Conservation (phyloP, 2,888 invertebrate genomes). For the Apamea monoglypha region DNA sequence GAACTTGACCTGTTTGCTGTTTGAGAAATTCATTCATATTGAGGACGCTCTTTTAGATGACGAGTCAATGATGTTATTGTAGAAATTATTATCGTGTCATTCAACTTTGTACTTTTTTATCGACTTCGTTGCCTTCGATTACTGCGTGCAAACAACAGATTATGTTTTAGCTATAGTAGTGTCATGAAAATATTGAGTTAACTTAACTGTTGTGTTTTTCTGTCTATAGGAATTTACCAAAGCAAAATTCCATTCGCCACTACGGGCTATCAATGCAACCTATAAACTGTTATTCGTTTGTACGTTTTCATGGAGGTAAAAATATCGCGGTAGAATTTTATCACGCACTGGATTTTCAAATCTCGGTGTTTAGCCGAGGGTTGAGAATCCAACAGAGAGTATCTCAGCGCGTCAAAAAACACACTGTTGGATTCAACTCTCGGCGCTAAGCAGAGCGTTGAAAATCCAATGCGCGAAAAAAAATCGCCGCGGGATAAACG, state of each 20-base stretch:
- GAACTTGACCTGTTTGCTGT: slow-evolving; percentile 26
- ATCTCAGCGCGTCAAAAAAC: too few species aligned
- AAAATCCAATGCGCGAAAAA: too few species aligned
- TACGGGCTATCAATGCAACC: background rate
- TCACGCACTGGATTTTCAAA: too few species aligned
- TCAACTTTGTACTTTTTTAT: background rate
- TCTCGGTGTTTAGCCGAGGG: too few species aligned
- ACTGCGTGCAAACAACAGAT: slow-evolving; percentile 9
- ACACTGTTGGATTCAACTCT: too few species aligned
- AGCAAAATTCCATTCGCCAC: background rate
- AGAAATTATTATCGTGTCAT: slow-evolving; percentile 3
- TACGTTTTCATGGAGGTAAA: too few species aligned
- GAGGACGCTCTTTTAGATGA: slow-evolving; percentile 7
- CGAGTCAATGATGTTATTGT: slow-evolving; percentile 28
- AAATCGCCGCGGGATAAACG: too few species aligned
- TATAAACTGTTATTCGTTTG: too few species aligned
- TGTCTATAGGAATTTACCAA: background rate
- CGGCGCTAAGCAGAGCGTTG: too few species aligned
- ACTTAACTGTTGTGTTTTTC: background rate
- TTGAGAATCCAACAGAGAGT: too few species aligned
- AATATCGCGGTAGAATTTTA: too few species aligned
- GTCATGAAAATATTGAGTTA: background rate
- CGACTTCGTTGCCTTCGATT: background rate
- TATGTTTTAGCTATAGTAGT: background rate
- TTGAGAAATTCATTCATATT: background rate